A percentile compares a stretch with the other conserved stretches of the same genome.
Evolutionary conservation across 2,888 invertebrate genomes (phyloP).

Genomic region (Ectobius pallidus): DNA sequence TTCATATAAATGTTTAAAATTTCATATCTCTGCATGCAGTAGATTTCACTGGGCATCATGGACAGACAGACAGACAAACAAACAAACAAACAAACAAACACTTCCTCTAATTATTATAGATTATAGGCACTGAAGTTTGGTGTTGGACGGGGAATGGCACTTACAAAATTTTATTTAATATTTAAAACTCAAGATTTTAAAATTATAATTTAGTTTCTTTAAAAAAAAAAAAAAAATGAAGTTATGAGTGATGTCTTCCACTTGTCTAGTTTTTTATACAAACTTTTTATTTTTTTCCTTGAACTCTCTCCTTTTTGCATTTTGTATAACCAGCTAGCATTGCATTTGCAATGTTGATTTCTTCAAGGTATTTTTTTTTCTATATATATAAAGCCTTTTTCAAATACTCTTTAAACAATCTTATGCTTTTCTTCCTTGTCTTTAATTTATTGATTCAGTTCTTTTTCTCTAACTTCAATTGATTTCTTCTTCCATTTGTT

Average conservation of each 20-base stretch:
- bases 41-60: too few relatives aligned
- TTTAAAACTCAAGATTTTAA: background rate
- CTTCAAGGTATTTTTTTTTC: background rate
- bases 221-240: background rate
- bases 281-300: background rate
- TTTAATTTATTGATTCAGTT: background rate
- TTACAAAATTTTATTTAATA: background rate
- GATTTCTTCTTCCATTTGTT: background rate
- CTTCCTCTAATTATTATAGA: too few relatives aligned
- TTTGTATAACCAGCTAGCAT: background rate
- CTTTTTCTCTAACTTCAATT: too few relatives aligned
- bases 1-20: too few relatives aligned
- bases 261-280: background rate
- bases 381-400: background rate
- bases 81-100: too few relatives aligned
- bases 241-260: background rate
- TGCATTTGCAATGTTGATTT: constrained; percentile 4
- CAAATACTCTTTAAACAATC: background rate
- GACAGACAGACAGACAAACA: too few relatives aligned
- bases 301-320: constrained; percentile 1
- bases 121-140: background rate
- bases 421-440: background rate
- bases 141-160: background rate
- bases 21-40: too few relatives aligned
- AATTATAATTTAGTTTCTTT: background rate